phyloP scores from a whole-genome alignment of 2,888 invertebrate species.

The Nymphalis c-album region DNA sequence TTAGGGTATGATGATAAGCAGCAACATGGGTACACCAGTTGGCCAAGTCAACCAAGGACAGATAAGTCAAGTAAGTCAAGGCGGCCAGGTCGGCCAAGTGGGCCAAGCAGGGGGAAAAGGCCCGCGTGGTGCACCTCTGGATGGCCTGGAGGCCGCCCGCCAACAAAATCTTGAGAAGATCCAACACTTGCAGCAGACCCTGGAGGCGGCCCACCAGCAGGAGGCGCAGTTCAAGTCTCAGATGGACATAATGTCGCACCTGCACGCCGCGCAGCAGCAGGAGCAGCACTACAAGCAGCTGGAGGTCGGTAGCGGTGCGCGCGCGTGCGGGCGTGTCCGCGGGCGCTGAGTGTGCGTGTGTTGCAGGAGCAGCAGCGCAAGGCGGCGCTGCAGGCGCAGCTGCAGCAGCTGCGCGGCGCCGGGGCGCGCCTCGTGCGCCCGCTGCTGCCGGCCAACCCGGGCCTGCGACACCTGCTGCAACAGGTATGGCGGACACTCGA shows the following conservation, averaged over 20 bases:
- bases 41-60: constrained; percentile 42
- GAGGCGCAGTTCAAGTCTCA: constrained; percentile 88
- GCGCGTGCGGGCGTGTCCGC: too few species aligned
- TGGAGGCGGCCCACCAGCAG: constrained; percentile 90
- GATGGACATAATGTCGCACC: constrained; percentile 86
- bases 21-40: constrained; percentile 61
- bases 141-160: constrained; percentile 86
- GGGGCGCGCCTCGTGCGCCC: constrained; percentile 86
- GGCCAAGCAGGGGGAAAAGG: constrained; percentile 60
- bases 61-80: constrained; percentile 43
- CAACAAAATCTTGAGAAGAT: constrained; percentile 91
- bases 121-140: constrained; percentile 61
- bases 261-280: constrained; percentile 89
- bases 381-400: constrained; percentile 68
- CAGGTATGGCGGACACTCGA: constrained; percentile 76
- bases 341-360: neutral
- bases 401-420: constrained; percentile 68
- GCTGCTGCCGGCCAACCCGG: constrained; percentile 87
- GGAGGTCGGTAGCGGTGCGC: constrained; percentile 58
- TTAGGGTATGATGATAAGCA: constrained; percentile 72
- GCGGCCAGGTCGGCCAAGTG: constrained; percentile 75
- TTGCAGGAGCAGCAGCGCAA: constrained; percentile 71
- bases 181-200: constrained; percentile 86
- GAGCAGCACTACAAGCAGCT: constrained; percentile 90
- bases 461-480: constrained; percentile 89